Evolutionary conservation across 2,888 invertebrate species (phyloP), one percentile per base, ranked within the genome.

Genomic region (Chromoteleia sp.): DNA sequence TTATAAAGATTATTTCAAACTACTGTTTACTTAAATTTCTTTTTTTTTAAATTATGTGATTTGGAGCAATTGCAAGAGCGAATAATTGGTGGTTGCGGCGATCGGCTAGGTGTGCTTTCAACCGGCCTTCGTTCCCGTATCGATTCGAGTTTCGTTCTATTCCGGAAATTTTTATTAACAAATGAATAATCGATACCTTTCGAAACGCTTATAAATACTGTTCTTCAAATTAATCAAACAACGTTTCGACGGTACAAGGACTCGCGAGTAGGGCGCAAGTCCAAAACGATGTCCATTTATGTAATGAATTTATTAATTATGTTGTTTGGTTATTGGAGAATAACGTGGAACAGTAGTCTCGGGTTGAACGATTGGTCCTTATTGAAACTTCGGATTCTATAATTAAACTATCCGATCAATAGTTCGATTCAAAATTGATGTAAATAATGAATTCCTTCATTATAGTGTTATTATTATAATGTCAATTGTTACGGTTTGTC

Each of bases 81-180:
- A 12, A 29, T 50, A 25, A 50, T 7, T 30, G 15, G 12, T 12
- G 52, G 14, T 52, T 52, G 15, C 52, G 29, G 30, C n/a, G 0
- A 52, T 52, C 30, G 15, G 29, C 15, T 12, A 15, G 43, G 15
- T 12, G 15, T 45, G 29, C 29, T 61, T 61, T 61, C 17, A 21
- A 43, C 29, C 30, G 61, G 45, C 45, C 45, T 33, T 14, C 61
- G 45, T 45, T 30, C 17, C 5, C 0, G 7, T 61, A 45, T 61
- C 21, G 43, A 45, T 61, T 30, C 5, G 15, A 19, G 25, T 29
- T 41, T 6, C 29, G 21, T 19, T 15, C 61, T 43, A 17, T 43
- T 43, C 41, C 41, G 45, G 61, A 61, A 43, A 61, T 61, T 45
- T 61, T 61, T 61, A 61, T 61, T 45, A 61, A 61, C 61, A 61